A percentile compares a stretch with the other conserved stretches of the same genome.
Evolutionary conservation across 1,140 invertebrate genomes (phyloP).

Genomic region (Liolophura sinensis): DNA sequence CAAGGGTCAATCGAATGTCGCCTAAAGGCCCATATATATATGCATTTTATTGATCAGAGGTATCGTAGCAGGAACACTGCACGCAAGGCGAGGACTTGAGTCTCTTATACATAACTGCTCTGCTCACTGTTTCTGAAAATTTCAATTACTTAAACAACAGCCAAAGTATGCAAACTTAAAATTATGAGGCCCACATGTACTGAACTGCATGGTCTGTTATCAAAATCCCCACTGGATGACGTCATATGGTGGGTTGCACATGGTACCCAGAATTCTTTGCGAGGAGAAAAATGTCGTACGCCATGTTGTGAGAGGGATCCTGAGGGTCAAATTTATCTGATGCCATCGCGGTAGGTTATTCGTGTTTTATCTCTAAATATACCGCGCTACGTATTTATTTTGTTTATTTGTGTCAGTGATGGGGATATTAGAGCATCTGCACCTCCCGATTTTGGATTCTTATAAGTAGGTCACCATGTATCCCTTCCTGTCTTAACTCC

Average conservation of each 20-base stretch:
- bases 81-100: no score
- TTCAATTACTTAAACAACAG: no score
- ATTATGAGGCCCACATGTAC: no score
- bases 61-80: no score
- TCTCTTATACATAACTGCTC: no score
- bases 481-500: constrained; percentile 15
- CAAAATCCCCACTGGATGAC: constrained; percentile 28
- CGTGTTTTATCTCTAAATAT: constrained; percentile 10
- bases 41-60: no score
- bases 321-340: constrained; percentile 34
- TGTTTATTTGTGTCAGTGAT: not conserved
- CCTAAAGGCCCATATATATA: no score
- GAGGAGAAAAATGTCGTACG: constrained; percentile 25
- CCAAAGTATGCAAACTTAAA: no score
- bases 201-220: not conserved
- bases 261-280: constrained; percentile 32
- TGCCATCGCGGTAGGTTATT: constrained; percentile 36
- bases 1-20: no score
- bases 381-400: constrained; percentile 2
- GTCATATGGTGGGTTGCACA: constrained; percentile 17
- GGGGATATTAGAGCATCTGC: constrained; percentile 9
- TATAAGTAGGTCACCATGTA: constrained; percentile 1
- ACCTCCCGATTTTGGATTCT: constrained; percentile 7
- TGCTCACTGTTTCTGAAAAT: no score
- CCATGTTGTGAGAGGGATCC: constrained; percentile 20